Evolutionary conservation across 1,140 invertebrate genomes (phyloP).

Genomic region (Achatina immaculata): DNA sequence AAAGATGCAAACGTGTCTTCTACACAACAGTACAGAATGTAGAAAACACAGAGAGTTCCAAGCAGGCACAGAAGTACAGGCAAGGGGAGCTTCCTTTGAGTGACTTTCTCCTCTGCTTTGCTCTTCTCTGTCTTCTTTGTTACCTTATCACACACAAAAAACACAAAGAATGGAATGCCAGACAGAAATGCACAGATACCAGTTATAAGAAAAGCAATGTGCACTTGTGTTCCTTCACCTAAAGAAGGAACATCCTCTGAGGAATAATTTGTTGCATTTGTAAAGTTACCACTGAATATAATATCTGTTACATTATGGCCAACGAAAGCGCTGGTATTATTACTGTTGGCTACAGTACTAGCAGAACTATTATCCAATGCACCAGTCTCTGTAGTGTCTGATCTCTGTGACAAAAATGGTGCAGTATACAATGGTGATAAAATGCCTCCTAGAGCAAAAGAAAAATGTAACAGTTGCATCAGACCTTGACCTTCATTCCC

Average conservation of each 20-base stretch:
- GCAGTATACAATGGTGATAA: constrained; percentile 51
- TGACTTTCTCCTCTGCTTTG: background rate
- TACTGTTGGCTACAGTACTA: background rate
- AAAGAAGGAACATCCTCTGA: background rate
- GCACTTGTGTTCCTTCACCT: constrained; percentile 23
- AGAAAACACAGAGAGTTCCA: constrained; percentile 28
- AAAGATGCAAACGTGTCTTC: constrained; percentile 52
- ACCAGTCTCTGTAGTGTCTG: background rate
- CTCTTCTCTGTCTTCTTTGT: constrained; percentile 6
- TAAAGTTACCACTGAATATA: background rate
- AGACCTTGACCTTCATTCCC: constrained; percentile 62
- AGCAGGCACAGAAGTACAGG: constrained; percentile 28
- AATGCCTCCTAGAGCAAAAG: constrained; percentile 51
- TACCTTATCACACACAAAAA: constrained; percentile 17
- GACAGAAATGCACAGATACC: constrained; percentile 28
- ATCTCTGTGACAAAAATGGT: constrained; percentile 48
- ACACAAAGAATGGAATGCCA: constrained; percentile 17
- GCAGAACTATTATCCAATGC: background rate
- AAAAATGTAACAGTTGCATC: constrained; percentile 52
- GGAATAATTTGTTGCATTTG: background rate
- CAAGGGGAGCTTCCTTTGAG: constrained; percentile 32
- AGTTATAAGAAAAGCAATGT: constrained; percentile 38
- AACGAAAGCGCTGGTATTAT: background rate
- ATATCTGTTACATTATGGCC: background rate
- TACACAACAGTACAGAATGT: constrained; percentile 48